Evolutionary conservation across 2,888 invertebrate species (phyloP), one percentile per base, ranked within the genome.

Genomic region (Catocala sponsa): DNA sequence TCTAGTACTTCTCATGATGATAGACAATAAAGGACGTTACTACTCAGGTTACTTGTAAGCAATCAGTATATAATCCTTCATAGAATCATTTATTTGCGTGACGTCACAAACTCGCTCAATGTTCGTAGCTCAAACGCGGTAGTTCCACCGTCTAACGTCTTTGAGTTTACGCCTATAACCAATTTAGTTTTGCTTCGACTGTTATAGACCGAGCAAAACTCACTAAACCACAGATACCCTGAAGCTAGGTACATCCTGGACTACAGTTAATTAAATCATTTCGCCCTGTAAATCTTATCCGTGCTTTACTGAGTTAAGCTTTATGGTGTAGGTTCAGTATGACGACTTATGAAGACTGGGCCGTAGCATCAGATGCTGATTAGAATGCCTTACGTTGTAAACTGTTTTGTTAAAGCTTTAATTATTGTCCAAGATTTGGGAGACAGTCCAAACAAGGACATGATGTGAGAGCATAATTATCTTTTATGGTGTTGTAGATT

Each of bases 241-340:
- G 49, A 33, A 58, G 15, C 60, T 43, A 48, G 15, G 6, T 49
- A 54, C 33, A 65, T 13, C 59, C 52, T 43, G 50, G 44, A 65
- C 53, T 60, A 53, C 42, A 52, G 62, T 68, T 63, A 76, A 68
- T 72, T 73, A 68, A 68, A 65, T 72, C 55, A 63, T 65, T 62
- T 61, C 49, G 60, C 42, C 13, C 54, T 57, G 58, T 63, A 32
- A 52, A 54, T 68, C 62, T 72, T 49, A 56, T 58, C 42, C 46
- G 55, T 48, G 56, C 15, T 58, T 63, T 51, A 60, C 59, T 51
- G 32, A 59, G 59, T 65, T 61, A 59, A 47, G 60, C 11, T 10
- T 44, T 63, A 65, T 55, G 65, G 52, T 58, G 58, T 59, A 44
- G 38, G 42, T 43, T 55, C 15, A 38, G 25, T 47, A 2, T 25